Evolutionary conservation across 92 coral and sea anemone species (phyloP).

Genomic region (Zoanthus sansibaricus): DNA sequence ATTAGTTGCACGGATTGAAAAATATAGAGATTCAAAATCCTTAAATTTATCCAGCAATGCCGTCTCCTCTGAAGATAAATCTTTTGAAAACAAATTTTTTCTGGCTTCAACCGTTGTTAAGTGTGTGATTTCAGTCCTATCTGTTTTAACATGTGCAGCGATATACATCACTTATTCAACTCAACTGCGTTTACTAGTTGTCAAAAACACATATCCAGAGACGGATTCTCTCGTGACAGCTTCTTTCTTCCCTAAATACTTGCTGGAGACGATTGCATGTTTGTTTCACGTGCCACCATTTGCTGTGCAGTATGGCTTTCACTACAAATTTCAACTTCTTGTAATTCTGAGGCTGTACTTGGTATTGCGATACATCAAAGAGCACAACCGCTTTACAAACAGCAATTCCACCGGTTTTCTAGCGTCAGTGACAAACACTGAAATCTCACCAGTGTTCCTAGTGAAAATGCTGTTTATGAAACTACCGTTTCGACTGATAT

Average conservation of each 20-base stretch:
- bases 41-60: constrained; percentile 24
- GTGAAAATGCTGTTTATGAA: constrained; percentile 90
- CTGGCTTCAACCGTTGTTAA: constrained; percentile 73
- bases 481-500: constrained; percentile 84
- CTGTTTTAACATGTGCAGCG: constrained; percentile 81
- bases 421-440: constrained; percentile 96
- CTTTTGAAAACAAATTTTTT: constrained; percentile 38
- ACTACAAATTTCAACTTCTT: constrained; percentile 87
- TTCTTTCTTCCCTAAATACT: constrained; percentile 67
- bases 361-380: constrained; percentile 82
- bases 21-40: constrained; percentile 26
- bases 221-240: constrained; percentile 84
- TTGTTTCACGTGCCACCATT: constrained; percentile 92
- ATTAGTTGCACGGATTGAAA: constrained; percentile 59
- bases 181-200: constrained; percentile 77
- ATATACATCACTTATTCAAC: constrained; percentile 78
- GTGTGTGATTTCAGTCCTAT: constrained; percentile 69
- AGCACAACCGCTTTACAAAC: constrained; percentile 87
- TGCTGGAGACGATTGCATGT: constrained; percentile 75
- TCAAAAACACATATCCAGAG: constrained; percentile 84
- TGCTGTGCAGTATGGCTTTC: constrained; percentile 67
- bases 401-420: constrained; percentile 85
- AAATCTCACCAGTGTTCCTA: constrained; percentile 86
- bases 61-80: constrained; percentile 51
- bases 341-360: constrained; percentile 87